Base-by-base conservation (phyloP, 2,113 vertebrate genomes). In the Halichoeres trimaculatus region DNA sequence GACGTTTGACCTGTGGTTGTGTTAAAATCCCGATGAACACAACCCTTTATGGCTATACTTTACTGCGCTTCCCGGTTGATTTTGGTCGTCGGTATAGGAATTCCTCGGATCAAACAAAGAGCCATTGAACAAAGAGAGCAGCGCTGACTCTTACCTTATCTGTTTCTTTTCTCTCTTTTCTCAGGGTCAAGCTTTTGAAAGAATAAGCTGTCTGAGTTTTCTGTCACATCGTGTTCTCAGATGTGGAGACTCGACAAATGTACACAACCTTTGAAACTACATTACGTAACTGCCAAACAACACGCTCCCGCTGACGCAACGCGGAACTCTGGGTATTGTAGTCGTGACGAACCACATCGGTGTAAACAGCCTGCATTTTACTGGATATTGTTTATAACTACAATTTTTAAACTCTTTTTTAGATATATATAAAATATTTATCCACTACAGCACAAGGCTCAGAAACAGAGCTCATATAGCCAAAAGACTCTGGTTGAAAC, bases 311-410 rank as follows among this genome's bases (percentile, higher is more conserved):
- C 10, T 3, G 7, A 1, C 3, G 12, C 17, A 17, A 52, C 67
- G 14, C 0, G 45, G 78, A 3, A 30, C 80, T 81, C 5, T 88
- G 89, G 89, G 86, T 79, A 50, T 23, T 87, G 88, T 81, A 90
- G 86, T 57, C 54, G 17, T 19, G 1, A n/a, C 0, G 43, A 45
- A n/a, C n/a, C n/a, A n/a, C n/a, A n/a, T n/a, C n/a, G n/a, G n/a
- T n/a, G n/a, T n/a, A n/a, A n/a, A n/a, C n/a, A n/a, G n/a, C n/a
- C n/a, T n/a, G n/a, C n/a, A n/a, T n/a, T n/a, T n/a, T n/a, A n/a
- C n/a, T n/a, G n/a, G n/a, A n/a, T n/a, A n/a, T n/a, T n/a, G n/a
- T n/a, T n/a, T n/a, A n/a, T n/a, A n/a, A n/a, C n/a, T n/a, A n/a
- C n/a, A n/a, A n/a, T n/a, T n/a, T n/a, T n/a, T n/a, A n/a, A n/a